phyloP scores from a whole-genome alignment of 2,113 vertebrate species.

The Chaetorhynchus papuensis region DNA sequence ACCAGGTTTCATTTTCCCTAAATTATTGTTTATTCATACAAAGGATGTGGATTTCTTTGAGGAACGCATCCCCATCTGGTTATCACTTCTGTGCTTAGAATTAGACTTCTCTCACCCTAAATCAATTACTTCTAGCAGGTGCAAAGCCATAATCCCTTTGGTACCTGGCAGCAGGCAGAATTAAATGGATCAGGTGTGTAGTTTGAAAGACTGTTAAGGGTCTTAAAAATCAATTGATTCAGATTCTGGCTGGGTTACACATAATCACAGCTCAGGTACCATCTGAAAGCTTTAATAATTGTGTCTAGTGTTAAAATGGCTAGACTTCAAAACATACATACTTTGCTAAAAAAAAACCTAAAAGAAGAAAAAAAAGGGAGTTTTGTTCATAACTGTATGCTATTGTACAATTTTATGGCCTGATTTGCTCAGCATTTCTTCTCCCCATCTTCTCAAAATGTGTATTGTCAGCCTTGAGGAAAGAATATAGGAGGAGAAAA shows the following conservation, averaged over 20 bases:
- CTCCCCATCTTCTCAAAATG: background rate
- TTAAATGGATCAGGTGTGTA: background rate
- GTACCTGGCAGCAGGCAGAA: background rate
- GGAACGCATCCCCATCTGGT: background rate
- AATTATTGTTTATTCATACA: background rate
- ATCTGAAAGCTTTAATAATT: background rate
- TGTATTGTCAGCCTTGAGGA: background rate
- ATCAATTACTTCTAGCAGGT: background rate
- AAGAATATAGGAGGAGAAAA: background rate
- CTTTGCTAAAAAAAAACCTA: background rate
- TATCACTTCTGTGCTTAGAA: background rate
- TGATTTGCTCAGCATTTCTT: background rate
- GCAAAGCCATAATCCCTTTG: background rate
- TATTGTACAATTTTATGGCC: background rate
- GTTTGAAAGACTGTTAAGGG: background rate
- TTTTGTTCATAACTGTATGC: background rate
- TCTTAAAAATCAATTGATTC: constrained; percentile 42
- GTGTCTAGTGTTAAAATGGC: background rate
- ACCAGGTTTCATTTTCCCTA: background rate
- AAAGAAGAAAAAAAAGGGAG: background rate
- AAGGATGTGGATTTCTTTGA: background rate
- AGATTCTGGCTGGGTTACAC: constrained; percentile 3
- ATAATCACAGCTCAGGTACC: background rate
- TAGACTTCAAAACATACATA: background rate
- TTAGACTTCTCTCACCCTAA: background rate